phyloP scores from a whole-genome alignment of 2,797 vertebrate species.

The Phalloptychus januarius region DNA sequence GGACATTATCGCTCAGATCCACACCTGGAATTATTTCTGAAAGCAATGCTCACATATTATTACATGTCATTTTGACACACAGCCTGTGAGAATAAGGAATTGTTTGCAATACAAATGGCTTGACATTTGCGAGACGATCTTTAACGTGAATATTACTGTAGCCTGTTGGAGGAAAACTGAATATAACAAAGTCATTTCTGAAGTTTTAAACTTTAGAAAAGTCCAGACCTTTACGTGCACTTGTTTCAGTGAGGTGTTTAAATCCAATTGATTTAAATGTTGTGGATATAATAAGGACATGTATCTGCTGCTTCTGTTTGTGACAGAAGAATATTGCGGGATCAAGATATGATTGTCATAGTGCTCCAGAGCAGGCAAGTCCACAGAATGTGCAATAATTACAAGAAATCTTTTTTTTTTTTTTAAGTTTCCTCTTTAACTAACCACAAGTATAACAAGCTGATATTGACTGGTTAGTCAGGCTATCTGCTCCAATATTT shows the following conservation, averaged over 20 bases:
- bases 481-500: background rate
- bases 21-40: background rate
- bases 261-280: background rate
- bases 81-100: background rate
- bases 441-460: background rate
- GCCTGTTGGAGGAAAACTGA: background rate
- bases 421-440: background rate
- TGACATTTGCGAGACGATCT: background rate
- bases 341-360: background rate
- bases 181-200: background rate
- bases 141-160: constrained; percentile 1
- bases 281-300: background rate
- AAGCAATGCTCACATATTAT: background rate
- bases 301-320: constrained; percentile 1
- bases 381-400: background rate
- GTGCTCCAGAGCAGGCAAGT: background rate
- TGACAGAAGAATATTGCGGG: background rate
- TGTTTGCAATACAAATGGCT: constrained; percentile 1
- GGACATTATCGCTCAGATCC: background rate
- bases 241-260: background rate
- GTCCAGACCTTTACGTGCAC: constrained; percentile 26
- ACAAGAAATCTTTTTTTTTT: too few relatives aligned
- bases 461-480: background rate
- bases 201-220: constrained; percentile 51
- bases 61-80: background rate